Evolutionary conservation across 1,140 invertebrate genomes (phyloP).

Genomic region (Bombus polaris): DNA sequence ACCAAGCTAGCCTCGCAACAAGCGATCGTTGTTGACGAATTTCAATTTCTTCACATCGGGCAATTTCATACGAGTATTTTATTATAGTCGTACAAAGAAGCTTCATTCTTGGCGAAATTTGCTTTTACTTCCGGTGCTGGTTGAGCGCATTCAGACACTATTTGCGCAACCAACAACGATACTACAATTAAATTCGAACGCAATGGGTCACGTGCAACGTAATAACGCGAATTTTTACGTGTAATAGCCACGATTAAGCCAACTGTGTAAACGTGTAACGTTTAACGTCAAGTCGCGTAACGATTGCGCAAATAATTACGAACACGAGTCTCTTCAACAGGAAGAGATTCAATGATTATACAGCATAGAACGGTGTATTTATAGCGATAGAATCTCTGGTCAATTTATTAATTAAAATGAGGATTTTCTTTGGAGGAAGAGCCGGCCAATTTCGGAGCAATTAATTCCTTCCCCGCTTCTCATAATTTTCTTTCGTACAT

Average conservation of each 20-base stretch:
- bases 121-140: conserved; percentile 29
- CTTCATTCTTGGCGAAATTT: neutral
- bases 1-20: too few species aligned
- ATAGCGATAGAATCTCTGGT: neutral
- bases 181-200: conserved; percentile 25
- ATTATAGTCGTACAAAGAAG: neutral
- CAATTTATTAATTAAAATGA: neutral
- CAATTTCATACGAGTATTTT: neutral
- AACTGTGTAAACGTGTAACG: conserved; percentile 6
- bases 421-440: too few species aligned
- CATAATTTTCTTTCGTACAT: too few species aligned
- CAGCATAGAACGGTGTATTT: neutral
- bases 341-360: neutral
- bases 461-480: too few species aligned
- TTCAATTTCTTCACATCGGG: neutral
- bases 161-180: neutral
- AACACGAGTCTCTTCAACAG: neutral
- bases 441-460: too few species aligned
- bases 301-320: conserved; percentile 28
- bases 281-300: conserved; percentile 5
- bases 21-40: neutral
- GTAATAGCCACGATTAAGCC: neutral
- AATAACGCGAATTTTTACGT: conserved; percentile 11
- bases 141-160: neutral
- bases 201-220: neutral